phyloP scores from a whole-genome alignment of 2,888 invertebrate species.

The Crossocerus cetratus region DNA sequence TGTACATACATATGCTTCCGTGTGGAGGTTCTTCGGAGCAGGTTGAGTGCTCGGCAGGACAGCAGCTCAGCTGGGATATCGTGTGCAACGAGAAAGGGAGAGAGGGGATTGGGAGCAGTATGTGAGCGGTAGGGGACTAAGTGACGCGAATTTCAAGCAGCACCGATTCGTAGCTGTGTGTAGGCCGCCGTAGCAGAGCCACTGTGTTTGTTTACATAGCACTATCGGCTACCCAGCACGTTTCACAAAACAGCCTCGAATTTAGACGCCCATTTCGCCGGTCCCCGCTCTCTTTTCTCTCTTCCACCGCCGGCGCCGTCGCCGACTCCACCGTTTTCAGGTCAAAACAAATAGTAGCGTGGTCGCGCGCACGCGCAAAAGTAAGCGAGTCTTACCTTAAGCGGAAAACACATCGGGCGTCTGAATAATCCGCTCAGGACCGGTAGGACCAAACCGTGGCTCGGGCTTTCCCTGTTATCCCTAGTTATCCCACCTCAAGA shows the following conservation, averaged over 20 bases:
- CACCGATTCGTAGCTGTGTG: slow-evolving; percentile 22
- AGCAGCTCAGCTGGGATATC: background rate
- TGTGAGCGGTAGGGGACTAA: slow-evolving; percentile 24
- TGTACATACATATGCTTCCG: slow-evolving; percentile 61
- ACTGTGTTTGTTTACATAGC: slow-evolving; percentile 37
- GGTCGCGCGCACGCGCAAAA: no score
- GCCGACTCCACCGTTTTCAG: no score
- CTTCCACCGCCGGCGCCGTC: no score
- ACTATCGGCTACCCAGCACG: slow-evolving; percentile 1
- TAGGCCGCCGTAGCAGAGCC: background rate
- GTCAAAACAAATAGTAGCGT: no score
- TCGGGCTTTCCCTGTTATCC: no score
- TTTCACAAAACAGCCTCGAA: background rate
- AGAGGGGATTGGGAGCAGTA: background rate
- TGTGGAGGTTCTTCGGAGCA: slow-evolving; percentile 57
- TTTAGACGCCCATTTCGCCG: background rate
- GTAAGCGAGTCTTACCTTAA: no score
- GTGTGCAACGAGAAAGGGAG: no score
- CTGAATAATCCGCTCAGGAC: no score
- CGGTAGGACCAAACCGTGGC: no score
- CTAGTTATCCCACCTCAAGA: no score
- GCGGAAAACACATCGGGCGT: no score
- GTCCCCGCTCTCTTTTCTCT: no score
- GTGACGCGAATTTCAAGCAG: slow-evolving; percentile 37
- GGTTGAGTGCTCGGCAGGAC: background rate